Evolutionary conservation across 1,140 invertebrate species (phyloP), one percentile per base, ranked within the genome.

Genomic region (Drosophila varians): DNA sequence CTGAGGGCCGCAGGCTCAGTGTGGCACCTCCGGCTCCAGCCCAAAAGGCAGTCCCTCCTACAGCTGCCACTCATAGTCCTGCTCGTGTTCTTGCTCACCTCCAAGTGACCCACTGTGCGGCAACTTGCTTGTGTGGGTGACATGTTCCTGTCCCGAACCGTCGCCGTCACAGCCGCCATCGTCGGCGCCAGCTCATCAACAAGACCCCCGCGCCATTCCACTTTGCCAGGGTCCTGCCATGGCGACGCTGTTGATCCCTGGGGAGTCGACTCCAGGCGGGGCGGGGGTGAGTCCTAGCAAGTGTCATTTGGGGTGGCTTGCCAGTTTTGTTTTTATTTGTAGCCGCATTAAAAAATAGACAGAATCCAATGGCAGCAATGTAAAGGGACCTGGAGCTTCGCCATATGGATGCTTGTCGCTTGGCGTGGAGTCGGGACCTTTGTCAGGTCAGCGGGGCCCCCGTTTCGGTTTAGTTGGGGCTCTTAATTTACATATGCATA

Each of bases 111-210:
- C 68, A 71, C 68, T 71, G 54, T 49, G 38, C 66, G 56, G 40
- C 21, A n/a, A n/a, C 8, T 71, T 68, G 60, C 61, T 73, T 82
- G 78, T 78, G 74, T 83, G 74, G 71, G 65, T 86, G 80, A 73
- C 60, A 84, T 66, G 72, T 75, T 53, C 71, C 26, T 76, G 72
- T 72, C 71, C 72, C 47, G 48, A 38, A 14, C 28, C 49, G 51
- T 31, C 58, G 80, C 68, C 80, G 80, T 31, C 49, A 26, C 36
- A 62, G 82, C 73, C 80, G 82, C 12, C 58, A 58, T 68, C 26
- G 46, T 31, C 66, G 82, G 82, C 82, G 82, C 82, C 82, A 86
- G 69, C 82, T 86, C 76, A 86, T 86, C 82, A 86, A 53, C 75
- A 68, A 74, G 56, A 64, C 57, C 56, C 40, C 14, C 34, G 19